Evolutionary conservation across 2,113 vertebrate genomes (phyloP).

Genomic region (Thunnus maccoyii): DNA sequence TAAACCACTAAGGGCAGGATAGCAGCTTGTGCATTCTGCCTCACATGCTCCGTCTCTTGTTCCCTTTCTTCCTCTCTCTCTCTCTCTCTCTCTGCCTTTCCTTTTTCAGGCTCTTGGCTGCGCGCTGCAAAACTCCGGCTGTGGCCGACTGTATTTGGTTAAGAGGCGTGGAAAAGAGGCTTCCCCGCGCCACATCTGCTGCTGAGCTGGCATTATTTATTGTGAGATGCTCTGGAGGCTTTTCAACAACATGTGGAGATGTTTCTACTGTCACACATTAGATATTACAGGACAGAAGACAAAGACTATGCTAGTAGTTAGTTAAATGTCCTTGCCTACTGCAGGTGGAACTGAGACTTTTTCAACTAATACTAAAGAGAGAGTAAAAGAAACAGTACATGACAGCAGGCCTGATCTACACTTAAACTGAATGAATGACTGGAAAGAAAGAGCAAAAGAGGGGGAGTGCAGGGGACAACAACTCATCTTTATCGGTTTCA

Average conservation of each 20-base stretch:
- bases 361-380: conserved; percentile 18
- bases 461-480: conserved; percentile 46
- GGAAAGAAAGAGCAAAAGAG: conserved; percentile 47
- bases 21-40: conserved; percentile 65
- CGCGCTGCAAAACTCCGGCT: conserved; percentile 52
- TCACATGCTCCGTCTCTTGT: conserved; percentile 51
- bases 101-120: conserved; percentile 41
- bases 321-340: neutral
- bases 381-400: conserved; percentile 39
- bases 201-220: conserved; percentile 75
- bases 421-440: conserved; percentile 48
- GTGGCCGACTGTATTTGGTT: conserved; percentile 72
- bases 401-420: conserved; percentile 48
- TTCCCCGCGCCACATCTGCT: conserved; percentile 75
- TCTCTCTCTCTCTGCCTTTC: conserved; percentile 30
- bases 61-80: conserved; percentile 15
- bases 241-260: conserved; percentile 75
- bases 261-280: conserved; percentile 78
- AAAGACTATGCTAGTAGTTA: conserved; percentile 33
- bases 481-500: conserved; percentile 79
- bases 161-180: conserved; percentile 76
- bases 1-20: conserved; percentile 68
- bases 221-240: conserved; percentile 73
- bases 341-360: conserved; percentile 53
- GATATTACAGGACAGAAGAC: conserved; percentile 51